Base-by-base conservation (phyloP, 2,113 vertebrate genomes). In the Cebidichthys violaceus region DNA sequence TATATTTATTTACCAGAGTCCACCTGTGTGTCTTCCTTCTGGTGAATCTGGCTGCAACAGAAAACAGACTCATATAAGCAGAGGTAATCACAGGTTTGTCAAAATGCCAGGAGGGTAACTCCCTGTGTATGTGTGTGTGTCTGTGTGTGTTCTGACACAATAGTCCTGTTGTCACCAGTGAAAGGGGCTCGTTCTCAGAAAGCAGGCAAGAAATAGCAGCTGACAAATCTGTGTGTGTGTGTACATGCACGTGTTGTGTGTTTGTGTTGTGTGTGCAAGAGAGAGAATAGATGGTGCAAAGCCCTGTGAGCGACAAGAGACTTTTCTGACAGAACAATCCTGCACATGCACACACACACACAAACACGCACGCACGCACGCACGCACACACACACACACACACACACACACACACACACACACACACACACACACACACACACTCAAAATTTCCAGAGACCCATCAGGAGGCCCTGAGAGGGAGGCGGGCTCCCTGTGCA, bases 11-110 rank as follows among this genome's bases (percentile, higher is more conserved):
- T 92, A 95, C 94, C 93, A 95, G 39, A 95, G 87, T 89, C 95
- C 94, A 73, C 94, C 94, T n/a, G 90, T 93, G 81, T 94, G 93
- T 70, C 91, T 78, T 83, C 92, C 93, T 35, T 94, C 94, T 77
- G 92, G 88, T 39, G 92, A 93, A 1, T 92, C 92, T 62, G 90
- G 89, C 94, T 95, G 89, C 35, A 91, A 90, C 33, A 85, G 55
- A 88, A 66, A 90, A 80, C n/a, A 77, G 14, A 78, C 70, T 2
- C 55, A 18, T 4, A 24, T 76, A 4, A 86, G 70, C 33, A 75
- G 37, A 83, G 5, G 31, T 33, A 55, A 77, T 68, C 14, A 75
- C 15, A 73, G 54, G 31, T 71, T 60, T 61, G 37, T 4, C 27
- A 61, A 66, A 68, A 82, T 27, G 24, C 57, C 74, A 81, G 64